Evolutionary conservation across 2,113 vertebrate genomes (phyloP), one percentile per base, ranked within the genome.

Genomic region (Struthio camelus): DNA sequence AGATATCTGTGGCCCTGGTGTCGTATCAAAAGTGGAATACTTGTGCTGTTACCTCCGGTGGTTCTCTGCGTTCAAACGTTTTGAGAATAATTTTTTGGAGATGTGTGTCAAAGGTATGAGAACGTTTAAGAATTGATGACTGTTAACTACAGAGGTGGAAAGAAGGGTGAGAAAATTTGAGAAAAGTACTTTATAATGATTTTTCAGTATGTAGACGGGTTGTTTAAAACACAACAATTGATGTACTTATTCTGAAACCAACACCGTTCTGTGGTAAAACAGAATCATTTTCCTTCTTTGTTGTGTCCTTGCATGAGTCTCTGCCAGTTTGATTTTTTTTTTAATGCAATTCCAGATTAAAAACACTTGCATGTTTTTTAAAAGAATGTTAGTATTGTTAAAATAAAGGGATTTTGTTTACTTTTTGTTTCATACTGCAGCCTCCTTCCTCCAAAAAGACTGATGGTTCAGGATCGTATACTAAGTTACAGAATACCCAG

Each of bases 401-500:
- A 96, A 96, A 90, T 75, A 92, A 85, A 10, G 14, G 34, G 0
- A 13, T 67, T 75, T 90, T 81, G 36, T 91, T 77, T 67, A 18
- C 65, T 54, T 91, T 38, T 75, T 81, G 42, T 98, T 71, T 97
- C 44, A 85, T 97, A 24, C 46, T 91, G 28, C 91, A 98, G 96
- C 98, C 98, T 97, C 97, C 99, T 98, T 99, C 99, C 97, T 99
- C 99, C 91, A 99, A 99, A 98, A 99, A 99, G 97, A 97, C 98
- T 94, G 99, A 99, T 99, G 99, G 98, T 98, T 98, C 99, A 38
- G 98, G 98, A 92, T 98, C 98, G 85, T 98, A 99, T 93, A 91
- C 98, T 73, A 99, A 98, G 97, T 97, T 98, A 97, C 98, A 99
- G 98, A 99, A 99, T 98, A 98, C 99, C 94, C 98, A 99, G 97